phyloP scores from a whole-genome alignment of 2,888 invertebrate genomes.

The Hirtodrosophila cameraria region DNA sequence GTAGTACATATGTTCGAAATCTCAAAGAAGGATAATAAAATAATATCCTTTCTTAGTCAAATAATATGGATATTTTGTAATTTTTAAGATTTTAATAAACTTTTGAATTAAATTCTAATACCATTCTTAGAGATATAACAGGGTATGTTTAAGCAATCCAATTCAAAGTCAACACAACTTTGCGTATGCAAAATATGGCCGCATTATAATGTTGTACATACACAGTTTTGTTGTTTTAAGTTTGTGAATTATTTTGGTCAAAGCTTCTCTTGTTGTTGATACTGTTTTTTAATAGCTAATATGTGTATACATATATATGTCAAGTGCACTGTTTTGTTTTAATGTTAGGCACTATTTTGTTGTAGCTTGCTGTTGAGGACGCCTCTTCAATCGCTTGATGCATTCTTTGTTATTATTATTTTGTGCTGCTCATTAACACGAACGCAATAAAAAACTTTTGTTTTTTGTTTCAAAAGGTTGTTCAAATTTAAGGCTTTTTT shows the following conservation, averaged over 20 bases:
- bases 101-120: too few species aligned
- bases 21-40: too few species aligned
- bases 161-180: constrained; percentile 76
- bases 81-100: too few species aligned
- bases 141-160: constrained; percentile 30
- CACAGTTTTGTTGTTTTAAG: constrained; percentile 15
- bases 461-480: constrained; percentile 1
- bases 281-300: constrained; percentile 23
- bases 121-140: too few species aligned
- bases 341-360: constrained; percentile 18
- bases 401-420: constrained; percentile 13
- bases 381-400: constrained; percentile 26
- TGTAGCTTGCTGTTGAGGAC: constrained; percentile 19
- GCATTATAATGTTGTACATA: constrained; percentile 52
- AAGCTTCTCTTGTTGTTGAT: constrained; percentile 10
- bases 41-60: too few species aligned
- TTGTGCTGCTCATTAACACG: constrained; percentile 10
- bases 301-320: too few species aligned
- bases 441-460: constrained; percentile 11
- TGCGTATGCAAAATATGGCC: constrained; percentile 56
- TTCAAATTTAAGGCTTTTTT: constrained; percentile 4
- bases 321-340: constrained; percentile 56
- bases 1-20: too few species aligned
- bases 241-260: constrained; percentile 10
- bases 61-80: not conserved